These are phyloP conservation scores for Recurvirostra avosetta DNA, from an alignment of 2,113 vertebrate genomes.

Conservation along the genomic window DNA sequence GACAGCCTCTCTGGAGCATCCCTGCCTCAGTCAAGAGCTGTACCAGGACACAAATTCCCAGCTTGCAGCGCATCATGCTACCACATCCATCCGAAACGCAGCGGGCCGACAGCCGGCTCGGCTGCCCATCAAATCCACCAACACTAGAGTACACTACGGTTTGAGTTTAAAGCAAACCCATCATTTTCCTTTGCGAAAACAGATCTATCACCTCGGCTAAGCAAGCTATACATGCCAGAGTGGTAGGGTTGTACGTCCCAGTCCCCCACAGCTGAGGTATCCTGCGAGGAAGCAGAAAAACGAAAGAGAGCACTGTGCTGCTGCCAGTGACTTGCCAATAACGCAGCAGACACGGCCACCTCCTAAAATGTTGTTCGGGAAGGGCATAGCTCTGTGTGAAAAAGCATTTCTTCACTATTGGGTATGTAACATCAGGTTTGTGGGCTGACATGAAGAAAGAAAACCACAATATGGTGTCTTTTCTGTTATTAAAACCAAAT, in stretches of 20 bases:
- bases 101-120: background rate
- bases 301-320: background rate
- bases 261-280: background rate
- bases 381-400: background rate
- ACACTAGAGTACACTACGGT: background rate
- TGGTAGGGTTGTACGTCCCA: rapidly evolving
- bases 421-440: background rate
- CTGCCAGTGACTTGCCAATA: background rate
- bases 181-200: background rate
- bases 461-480: background rate
- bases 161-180: background rate
- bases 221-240: background rate
- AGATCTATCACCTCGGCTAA: background rate
- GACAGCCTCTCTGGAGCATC: background rate
- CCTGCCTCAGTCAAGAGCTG: background rate
- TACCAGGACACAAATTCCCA: background rate
- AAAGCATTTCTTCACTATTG: background rate
- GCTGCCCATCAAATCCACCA: background rate
- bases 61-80: background rate
- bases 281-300: background rate
- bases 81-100: background rate
- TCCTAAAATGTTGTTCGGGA: background rate
- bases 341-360: background rate
- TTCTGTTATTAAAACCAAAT: conserved; percentile 3
- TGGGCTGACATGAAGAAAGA: background rate